These are phyloP conservation scores for Danio kyathit DNA, from an alignment of 2,797 vertebrate genomes.

Conservation along the genomic window DNA sequence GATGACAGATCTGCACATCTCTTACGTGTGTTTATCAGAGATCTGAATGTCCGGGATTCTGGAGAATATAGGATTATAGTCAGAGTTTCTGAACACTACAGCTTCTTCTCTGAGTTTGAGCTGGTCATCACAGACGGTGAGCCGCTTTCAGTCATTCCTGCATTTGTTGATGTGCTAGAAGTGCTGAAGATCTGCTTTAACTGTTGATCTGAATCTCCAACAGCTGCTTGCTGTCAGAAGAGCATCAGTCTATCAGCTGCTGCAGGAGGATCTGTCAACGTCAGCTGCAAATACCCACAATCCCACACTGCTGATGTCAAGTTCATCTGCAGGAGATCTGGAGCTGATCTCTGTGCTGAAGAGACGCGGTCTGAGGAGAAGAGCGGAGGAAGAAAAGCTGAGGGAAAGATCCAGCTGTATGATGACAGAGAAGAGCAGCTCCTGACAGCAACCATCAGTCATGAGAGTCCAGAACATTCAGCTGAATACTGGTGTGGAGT, in stretches of 20 bases:
- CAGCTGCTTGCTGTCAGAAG: slow-evolving; percentile 20
- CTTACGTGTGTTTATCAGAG: background rate
- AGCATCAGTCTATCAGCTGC: background rate
- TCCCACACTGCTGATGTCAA: background rate
- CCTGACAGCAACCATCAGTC: slow-evolving; percentile 9
- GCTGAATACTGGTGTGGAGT: slow-evolving; percentile 31
- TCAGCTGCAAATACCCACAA: slow-evolving; percentile 33
- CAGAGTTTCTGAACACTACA: background rate
- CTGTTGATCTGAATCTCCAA: background rate
- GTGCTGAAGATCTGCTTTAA: background rate
- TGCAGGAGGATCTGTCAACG: slow-evolving; percentile 22
- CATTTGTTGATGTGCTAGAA: background rate
- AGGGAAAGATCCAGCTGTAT: background rate
- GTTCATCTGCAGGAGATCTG: slow-evolving; percentile 30
- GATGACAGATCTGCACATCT: no score
- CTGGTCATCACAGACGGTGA: background rate
- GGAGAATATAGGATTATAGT: background rate
- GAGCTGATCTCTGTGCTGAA: background rate
- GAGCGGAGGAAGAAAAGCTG: background rate
- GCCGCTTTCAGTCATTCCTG: background rate
- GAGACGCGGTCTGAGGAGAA: background rate
- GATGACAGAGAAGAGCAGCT: background rate
- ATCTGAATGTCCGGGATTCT: background rate
- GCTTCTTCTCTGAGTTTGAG: background rate
- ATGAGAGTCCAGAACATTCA: background rate